Evolutionary conservation across 2,888 invertebrate species (phyloP), one percentile per base, ranked within the genome.

Genomic region (Clepsis dumicolana): DNA sequence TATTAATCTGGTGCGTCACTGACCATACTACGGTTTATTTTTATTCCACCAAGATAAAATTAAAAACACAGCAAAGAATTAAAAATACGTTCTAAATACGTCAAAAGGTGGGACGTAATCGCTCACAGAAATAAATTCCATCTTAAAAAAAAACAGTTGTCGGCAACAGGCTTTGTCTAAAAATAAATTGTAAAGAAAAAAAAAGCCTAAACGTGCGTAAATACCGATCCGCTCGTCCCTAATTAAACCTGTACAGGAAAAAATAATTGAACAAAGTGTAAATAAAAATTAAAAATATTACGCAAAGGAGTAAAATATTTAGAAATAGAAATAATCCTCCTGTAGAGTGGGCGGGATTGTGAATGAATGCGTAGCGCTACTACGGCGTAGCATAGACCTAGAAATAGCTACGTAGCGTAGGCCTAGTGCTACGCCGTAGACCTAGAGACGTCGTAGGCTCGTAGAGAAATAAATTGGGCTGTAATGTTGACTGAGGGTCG

Each of bases 381-480:
- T 59, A 59, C 59, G 59, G n/a, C 41, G 59, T 59, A 59, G 59
- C 59, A 59, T 59, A 59, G 59, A 59, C 59, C 59, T 59, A 59
- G 59, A 59, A n/a, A n/a, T 21, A 48, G 48, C 52, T n/a, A n/a
- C 52, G 52, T 25, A 35, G 41, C 57, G 59, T 59, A 59, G 59
- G 59, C 59, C 41, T 59, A 54, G 21, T 52, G 52, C 54, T 54
- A 59, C 59, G 59, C n/a, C 59, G 59, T 59, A 59, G 59, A 25
- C 59, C 25, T 59, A 41, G 38, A 54, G 10, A 16, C 5, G 44
- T 4, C 44, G 18, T 41, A 41, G 41, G 18, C n/a, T 32, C 32
- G 10, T 38, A n/a, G 38, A n/a, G 3, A 4, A n/a, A 38, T n/a
- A 3, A 10, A 14, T 14, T 29, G 5, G 1, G 29, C 29, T 5